Evolutionary conservation across 2,888 invertebrate species (phyloP).

Genomic region (Globia sparganii): DNA sequence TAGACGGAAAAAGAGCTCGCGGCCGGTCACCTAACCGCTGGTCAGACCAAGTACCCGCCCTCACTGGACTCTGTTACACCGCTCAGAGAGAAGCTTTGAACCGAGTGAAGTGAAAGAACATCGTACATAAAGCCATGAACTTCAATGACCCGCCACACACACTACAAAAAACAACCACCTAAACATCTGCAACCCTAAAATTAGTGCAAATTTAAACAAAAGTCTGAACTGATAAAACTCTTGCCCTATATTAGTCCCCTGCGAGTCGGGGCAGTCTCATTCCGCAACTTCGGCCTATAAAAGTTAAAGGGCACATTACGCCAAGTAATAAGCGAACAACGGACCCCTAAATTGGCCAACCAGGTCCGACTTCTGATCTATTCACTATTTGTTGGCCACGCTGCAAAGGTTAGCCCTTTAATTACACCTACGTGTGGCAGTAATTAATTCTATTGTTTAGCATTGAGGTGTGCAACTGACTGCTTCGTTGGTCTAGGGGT

Average conservation of each 20-base stretch:
- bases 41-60: not conserved
- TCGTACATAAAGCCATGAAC: not conserved
- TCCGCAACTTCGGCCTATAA: slow-evolving; percentile 87
- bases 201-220: slow-evolving; percentile 83
- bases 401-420: slow-evolving; percentile 49
- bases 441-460: slow-evolving; percentile 51
- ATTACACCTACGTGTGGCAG: slow-evolving; percentile 46
- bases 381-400: slow-evolving; percentile 69
- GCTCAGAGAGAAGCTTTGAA: not conserved
- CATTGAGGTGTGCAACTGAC: slow-evolving; percentile 23
- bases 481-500: not conserved
- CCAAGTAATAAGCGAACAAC: slow-evolving; percentile 88
- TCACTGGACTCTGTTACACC: not conserved
- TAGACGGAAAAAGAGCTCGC: no score
- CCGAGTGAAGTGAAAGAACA: not conserved
- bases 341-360: slow-evolving; percentile 83
- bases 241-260: slow-evolving; percentile 84
- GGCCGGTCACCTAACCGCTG: not conserved
- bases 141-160: not conserved
- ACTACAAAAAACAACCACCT: slow-evolving; percentile 52
- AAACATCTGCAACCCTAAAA: slow-evolving; percentile 74
- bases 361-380: slow-evolving; percentile 79
- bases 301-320: slow-evolving; percentile 90
- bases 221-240: slow-evolving; percentile 84
- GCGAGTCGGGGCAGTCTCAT: slow-evolving; percentile 77